Conservation (phyloP, 2,888 invertebrate genomes). For the Lasioglossum malachurum region DNA sequence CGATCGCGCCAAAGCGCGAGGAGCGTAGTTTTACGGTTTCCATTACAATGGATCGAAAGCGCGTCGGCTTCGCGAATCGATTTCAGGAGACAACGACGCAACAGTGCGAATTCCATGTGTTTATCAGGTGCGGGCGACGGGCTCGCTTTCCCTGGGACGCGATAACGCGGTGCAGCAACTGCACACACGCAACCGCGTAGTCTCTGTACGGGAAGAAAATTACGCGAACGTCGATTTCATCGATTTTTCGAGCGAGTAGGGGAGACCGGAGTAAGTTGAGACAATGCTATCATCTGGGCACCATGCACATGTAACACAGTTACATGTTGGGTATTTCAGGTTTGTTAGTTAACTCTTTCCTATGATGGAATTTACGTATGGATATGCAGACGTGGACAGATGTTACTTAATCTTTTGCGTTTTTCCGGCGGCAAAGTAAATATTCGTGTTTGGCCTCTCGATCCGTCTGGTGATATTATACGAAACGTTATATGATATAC, state of each 20-base stretch:
- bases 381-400: no score
- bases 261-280: background rate
- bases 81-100: background rate
- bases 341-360: no score
- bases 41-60: background rate
- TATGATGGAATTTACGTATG: no score
- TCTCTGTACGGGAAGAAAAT: background rate
- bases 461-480: no score
- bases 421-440: no score
- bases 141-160: background rate
- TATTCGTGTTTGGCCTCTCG: no score
- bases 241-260: background rate
- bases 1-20: background rate
- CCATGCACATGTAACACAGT: no score
- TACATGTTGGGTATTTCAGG: no score
- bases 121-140: background rate
- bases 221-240: background rate
- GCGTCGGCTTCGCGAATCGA: background rate
- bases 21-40: background rate
- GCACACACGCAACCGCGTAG: background rate
- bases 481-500: no score
- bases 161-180: background rate
- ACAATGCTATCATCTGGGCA: background rate
- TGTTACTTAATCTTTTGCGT: no score
- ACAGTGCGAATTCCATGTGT: background rate